A percentile compares a stretch with the other conserved stretches of the same genome.
Evolutionary conservation across 2,888 invertebrate genomes (phyloP).

Genomic region (Cantharis nigra): DNA sequence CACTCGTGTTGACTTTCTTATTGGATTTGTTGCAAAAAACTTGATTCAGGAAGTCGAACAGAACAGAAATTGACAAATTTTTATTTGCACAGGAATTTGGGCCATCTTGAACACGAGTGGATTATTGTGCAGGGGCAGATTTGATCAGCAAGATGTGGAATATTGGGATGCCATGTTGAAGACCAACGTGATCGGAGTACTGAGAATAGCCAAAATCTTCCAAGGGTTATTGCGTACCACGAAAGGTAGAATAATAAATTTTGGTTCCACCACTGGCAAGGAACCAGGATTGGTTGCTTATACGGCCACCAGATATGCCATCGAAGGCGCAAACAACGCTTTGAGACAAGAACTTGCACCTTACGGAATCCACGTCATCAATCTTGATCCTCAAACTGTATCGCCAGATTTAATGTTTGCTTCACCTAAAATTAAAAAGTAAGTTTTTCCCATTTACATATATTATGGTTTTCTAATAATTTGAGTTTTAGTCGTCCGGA

Average conservation of each 20-base stretch:
- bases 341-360: slow-evolving; percentile 71
- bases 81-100: slow-evolving; percentile 66
- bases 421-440: slow-evolving; percentile 63
- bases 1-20: background rate
- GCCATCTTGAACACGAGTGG: slow-evolving; percentile 85
- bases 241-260: slow-evolving; percentile 71
- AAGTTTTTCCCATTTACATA: slow-evolving; percentile 14
- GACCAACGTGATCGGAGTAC: slow-evolving; percentile 72
- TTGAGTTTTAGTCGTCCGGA: slow-evolving; percentile 43
- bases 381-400: slow-evolving; percentile 73
- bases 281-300: slow-evolving; percentile 38
- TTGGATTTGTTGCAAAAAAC: background rate
- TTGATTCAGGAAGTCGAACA: background rate
- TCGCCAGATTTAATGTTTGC: slow-evolving; percentile 69
- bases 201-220: slow-evolving; percentile 77
- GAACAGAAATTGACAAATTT: background rate
- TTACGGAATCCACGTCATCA: slow-evolving; percentile 73
- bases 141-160: slow-evolving; percentile 69
- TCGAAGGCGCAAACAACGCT: slow-evolving; percentile 79
- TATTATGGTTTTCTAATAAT: background rate
- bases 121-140: slow-evolving; percentile 70
- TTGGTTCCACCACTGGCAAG: slow-evolving; percentile 60
- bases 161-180: slow-evolving; percentile 74
- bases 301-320: slow-evolving; percentile 70
- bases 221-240: slow-evolving; percentile 70